A percentile compares a stretch with the other conserved stretches of the same genome.
Conservation (phyloP, 2,888 invertebrate species). For the Euclidia mi region DNA sequence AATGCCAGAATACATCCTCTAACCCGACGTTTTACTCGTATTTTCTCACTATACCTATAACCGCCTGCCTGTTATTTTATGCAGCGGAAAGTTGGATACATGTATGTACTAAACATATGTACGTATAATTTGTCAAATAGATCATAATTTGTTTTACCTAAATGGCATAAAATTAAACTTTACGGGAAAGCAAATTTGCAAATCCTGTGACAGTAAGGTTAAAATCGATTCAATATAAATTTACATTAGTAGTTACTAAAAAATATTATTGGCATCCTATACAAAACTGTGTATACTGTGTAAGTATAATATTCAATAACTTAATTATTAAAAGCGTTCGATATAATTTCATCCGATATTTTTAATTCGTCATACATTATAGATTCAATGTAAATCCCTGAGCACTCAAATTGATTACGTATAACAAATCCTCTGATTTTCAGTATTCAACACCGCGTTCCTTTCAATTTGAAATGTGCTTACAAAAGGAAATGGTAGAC, state of each 20-base stretch:
- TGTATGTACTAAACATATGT: neutral
- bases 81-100: neutral
- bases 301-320: no score
- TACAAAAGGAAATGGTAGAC: conserved; percentile 53
- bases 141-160: no score
- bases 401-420: conserved; percentile 42
- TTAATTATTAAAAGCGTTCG: no score
- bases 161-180: no score
- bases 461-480: conserved; percentile 58
- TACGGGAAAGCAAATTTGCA: no score
- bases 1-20: conserved; percentile 67
- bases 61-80: conserved; percentile 8
- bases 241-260: no score
- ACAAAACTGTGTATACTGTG: no score
- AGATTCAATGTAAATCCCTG: conserved; percentile 23
- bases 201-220: no score
- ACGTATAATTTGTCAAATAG: neutral
- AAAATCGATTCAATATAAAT: no score
- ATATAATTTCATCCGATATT: neutral
- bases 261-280: no score
- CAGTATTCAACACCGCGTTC: conserved; percentile 41
- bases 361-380: conserved; percentile 21
- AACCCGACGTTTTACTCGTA: conserved; percentile 61
- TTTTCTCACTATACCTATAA: conserved; percentile 49
- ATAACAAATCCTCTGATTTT: conserved; percentile 50